Conservation (phyloP, 2,888 invertebrate genomes). For the Heliothis peltigera region DNA sequence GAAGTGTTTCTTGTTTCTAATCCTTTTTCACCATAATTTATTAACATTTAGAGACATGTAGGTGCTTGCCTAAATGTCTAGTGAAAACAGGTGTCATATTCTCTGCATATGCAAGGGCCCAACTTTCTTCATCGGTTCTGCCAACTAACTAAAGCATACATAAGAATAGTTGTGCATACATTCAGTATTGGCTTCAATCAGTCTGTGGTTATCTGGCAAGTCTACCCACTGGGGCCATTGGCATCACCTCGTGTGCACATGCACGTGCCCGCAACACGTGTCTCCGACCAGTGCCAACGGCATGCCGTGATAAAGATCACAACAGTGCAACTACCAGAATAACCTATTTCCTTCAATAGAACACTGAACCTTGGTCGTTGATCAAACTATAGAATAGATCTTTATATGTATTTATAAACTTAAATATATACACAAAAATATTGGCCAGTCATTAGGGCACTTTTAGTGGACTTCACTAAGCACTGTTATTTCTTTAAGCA, state of each 20-base stretch:
- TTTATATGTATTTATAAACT: constrained; percentile 18
- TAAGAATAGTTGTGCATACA: constrained; percentile 4
- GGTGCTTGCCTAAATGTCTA: too few relatives aligned
- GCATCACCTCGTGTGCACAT: constrained; percentile 26
- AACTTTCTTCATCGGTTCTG: background rate
- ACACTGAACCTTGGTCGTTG: constrained; percentile 37
- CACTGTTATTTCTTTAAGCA: too few relatives aligned
- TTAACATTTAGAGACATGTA: too few relatives aligned
- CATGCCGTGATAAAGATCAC: constrained; percentile 53
- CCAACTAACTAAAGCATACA: background rate
- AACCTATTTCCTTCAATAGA: constrained; percentile 56
- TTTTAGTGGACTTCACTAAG: too few relatives aligned
- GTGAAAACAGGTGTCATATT: too few relatives aligned
- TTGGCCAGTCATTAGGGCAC: too few relatives aligned
- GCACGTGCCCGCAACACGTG: constrained; percentile 45
- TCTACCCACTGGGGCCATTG: constrained; percentile 31
- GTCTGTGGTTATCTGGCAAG: constrained; percentile 48
- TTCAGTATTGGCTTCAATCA: constrained; percentile 39
- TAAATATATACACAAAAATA: too few relatives aligned
- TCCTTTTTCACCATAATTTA: too few relatives aligned
- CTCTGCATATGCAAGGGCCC: background rate
- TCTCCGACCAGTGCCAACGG: constrained; percentile 32
- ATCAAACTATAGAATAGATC: constrained; percentile 17
- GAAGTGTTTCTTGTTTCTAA: too few relatives aligned
- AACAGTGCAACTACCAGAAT: constrained; percentile 50